A percentile compares a stretch with the other conserved stretches of the same genome.
These are phyloP conservation scores for Conger conger DNA, from an alignment of 2,113 vertebrate species.

Conservation along the genomic window DNA sequence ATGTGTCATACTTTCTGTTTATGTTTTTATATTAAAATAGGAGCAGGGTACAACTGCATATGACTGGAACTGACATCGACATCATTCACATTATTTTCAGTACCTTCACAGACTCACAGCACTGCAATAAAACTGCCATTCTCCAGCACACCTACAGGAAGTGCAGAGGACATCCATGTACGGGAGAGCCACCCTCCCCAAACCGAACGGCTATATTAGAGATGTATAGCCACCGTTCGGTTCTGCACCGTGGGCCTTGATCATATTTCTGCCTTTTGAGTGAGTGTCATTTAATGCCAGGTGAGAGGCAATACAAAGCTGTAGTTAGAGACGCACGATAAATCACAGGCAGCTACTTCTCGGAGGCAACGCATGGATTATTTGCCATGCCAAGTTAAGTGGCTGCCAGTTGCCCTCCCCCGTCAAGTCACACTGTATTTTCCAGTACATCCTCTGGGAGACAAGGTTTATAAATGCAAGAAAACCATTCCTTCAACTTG, in stretches of 20 bases:
- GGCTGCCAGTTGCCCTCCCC: conserved; percentile 55
- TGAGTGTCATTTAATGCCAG: conserved; percentile 17
- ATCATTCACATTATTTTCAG: neutral
- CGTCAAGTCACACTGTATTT: conserved; percentile 64
- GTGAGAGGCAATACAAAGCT: conserved; percentile 32
- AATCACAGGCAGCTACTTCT: conserved; percentile 55
- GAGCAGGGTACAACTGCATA: neutral
- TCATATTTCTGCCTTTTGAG: conserved; percentile 30
- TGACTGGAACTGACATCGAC: neutral
- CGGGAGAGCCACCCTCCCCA: neutral
- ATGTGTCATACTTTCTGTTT: neutral
- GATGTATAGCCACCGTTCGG: conserved; percentile 24
- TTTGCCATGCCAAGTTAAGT: conserved; percentile 63
- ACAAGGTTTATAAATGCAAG: conserved; percentile 56
- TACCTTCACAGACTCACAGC: neutral
- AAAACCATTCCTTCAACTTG: conserved; percentile 65
- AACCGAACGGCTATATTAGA: neutral
- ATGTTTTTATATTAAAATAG: neutral
- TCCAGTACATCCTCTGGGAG: conserved; percentile 58
- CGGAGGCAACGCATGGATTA: conserved; percentile 50
- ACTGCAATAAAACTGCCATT: neutral
- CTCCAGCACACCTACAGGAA: neutral
- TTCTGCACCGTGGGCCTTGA: conserved; percentile 31
- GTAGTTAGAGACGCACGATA: conserved; percentile 47
- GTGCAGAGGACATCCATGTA: neutral